Conservation (phyloP, 2,888 invertebrate genomes). For the Rhimphoctona megacephalus region DNA sequence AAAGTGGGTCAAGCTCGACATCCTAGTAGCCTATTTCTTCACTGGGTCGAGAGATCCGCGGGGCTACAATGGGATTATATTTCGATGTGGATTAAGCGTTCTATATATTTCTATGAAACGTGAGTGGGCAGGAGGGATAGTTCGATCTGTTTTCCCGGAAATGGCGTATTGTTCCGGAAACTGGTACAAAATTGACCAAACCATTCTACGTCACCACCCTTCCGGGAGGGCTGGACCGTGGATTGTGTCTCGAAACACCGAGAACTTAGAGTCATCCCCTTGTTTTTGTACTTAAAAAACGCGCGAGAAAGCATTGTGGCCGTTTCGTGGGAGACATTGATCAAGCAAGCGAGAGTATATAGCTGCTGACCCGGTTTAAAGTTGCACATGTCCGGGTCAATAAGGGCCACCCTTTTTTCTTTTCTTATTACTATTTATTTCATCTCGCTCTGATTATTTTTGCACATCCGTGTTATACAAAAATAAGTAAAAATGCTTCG, state of each 20-base stretch:
- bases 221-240: background rate
- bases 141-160: background rate
- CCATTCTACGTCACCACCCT: background rate
- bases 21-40: slow-evolving; percentile 45
- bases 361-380: slow-evolving; percentile 61
- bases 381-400: slow-evolving; percentile 27
- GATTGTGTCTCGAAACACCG: background rate
- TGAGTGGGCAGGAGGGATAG: background rate
- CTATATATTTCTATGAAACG: background rate
- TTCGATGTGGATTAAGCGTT: background rate
- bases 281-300: background rate
- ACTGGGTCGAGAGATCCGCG: slow-evolving; percentile 29
- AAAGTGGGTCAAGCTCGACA: slow-evolving; percentile 52
- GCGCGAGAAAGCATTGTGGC: background rate
- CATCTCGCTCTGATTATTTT: background rate
- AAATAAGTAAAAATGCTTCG: background rate
- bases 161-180: slow-evolving; percentile 1
- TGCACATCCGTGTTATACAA: background rate
- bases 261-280: background rate
- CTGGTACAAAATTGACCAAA: background rate
- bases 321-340: slow-evolving; percentile 26
- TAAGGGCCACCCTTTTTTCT: background rate
- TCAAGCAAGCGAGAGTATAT: slow-evolving; percentile 19
- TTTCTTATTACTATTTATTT: background rate
- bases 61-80: slow-evolving; percentile 20